Base-by-base conservation (phyloP, 2,888 invertebrate species). In the Leptinotarsa haldemani region DNA sequence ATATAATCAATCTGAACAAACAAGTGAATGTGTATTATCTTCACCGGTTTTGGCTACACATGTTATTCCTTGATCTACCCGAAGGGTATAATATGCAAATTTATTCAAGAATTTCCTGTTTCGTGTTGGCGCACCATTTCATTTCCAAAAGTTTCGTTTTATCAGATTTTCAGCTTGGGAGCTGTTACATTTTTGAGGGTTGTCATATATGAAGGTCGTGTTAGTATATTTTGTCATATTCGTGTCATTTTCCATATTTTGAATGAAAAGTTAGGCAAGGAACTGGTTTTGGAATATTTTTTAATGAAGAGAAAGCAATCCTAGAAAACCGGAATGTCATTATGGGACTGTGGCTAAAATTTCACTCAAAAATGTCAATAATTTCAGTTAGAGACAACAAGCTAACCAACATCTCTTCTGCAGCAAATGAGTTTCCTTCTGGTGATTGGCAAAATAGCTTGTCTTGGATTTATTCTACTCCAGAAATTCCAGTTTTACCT, bases 1-100 rank as follows among this genome's bases (percentile, higher is more conserved):
- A 71, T 71, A 67, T 71, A 71, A 71, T 71, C 67, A 71, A 61
- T 71, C 61, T 58, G 71, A 67, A 67, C 61, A 68, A 68, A 68
- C 68, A 68, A 46, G 46, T 46, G 56, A 22, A 68, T 20, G 68
- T 68, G 47, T 68, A 68, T 56, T 68, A 68, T 58, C 53, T 68
- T 58, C 68, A 46, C 46, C 46, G 52, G 58, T 46, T 56, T 53
- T 56, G 66, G 66, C 13, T 22, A 52, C 48, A 52, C 48, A 52
- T 15, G 68, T 58, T 61, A 61, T 61, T 40, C 30, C 40, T 9
- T 40, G 61, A 56, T 56, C 20, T 56, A 13, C 56, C 56, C 13
- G 22, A 61, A 61, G n/a, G 61, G 61, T 16, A 61, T 61, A 18
- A 61, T n/a, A 30, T 40, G 61, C 30, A 40, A 61, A 61, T 61